phyloP scores from a whole-genome alignment of 2,113 vertebrate species.

The Numenius arquata region DNA sequence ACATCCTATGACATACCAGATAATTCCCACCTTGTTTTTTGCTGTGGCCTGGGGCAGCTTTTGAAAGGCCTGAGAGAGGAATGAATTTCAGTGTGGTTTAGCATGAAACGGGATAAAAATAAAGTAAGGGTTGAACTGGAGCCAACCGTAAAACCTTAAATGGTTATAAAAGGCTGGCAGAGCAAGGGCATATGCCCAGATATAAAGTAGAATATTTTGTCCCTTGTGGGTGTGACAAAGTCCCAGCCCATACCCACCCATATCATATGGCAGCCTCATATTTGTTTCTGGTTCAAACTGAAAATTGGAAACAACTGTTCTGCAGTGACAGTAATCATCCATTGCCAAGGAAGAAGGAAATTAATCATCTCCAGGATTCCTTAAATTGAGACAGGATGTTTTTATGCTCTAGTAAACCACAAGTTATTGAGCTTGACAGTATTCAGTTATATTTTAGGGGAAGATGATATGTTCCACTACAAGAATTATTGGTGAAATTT shows the following conservation, averaged over 20 bases:
- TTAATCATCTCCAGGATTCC: conserved; percentile 2
- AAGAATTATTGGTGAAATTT: conserved; percentile 27
- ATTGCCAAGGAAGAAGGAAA: conserved; percentile 12
- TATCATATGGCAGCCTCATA: not conserved
- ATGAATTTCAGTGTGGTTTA: not conserved
- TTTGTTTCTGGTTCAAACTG: not conserved
- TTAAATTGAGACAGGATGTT: conserved; percentile 43
- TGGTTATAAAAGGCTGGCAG: not conserved
- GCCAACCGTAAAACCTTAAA: not conserved
- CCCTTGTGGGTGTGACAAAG: not conserved
- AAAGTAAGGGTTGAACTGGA: not conserved
- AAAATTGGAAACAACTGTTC: conserved; percentile 36
- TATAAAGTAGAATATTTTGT: not conserved
- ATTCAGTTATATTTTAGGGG: not conserved
- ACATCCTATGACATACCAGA: not conserved
- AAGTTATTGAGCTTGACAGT: conserved; percentile 16
- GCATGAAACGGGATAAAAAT: not conserved
- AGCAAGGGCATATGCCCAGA: not conserved
- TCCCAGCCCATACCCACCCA: not conserved
- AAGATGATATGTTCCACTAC: not conserved
- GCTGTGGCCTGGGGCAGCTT: not conserved
- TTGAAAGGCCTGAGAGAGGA: not conserved
- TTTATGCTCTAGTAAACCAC: conserved; percentile 6
- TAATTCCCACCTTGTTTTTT: not conserved
- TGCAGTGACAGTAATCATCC: not conserved